These are phyloP conservation scores for Cetoscarus ocellatus DNA, from an alignment of 2,797 vertebrate species.

Conservation along the genomic window DNA sequence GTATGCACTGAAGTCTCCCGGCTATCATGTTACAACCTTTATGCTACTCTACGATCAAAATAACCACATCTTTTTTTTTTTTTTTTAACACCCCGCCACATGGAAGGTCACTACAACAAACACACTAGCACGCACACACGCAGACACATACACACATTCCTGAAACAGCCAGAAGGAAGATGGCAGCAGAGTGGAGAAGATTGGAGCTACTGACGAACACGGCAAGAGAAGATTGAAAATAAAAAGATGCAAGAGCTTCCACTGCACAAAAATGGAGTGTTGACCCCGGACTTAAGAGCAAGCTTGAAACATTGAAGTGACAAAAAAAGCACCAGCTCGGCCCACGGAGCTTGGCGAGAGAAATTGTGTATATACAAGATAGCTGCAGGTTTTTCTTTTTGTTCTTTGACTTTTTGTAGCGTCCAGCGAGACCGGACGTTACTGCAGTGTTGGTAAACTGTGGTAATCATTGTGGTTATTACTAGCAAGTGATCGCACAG, in stretches of 20 bases:
- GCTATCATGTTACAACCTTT: constrained; percentile 51
- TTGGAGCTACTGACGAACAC: constrained; percentile 20
- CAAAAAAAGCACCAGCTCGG: constrained; percentile 52
- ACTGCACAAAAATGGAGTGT: constrained; percentile 81
- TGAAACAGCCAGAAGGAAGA: constrained; percentile 21
- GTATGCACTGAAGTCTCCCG: constrained; percentile 49
- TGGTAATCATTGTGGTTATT: constrained; percentile 70
- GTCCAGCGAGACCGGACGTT: constrained; percentile 29
- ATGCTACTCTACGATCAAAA: constrained; percentile 87
- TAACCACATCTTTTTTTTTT: constrained; percentile 64
- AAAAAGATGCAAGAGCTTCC: constrained; percentile 14
- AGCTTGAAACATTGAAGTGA: constrained; percentile 75
- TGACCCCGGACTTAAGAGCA: constrained; percentile 75
- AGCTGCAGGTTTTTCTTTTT: constrained; percentile 58
- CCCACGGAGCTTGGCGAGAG: constrained; percentile 43
- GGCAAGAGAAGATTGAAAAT: constrained; percentile 8
- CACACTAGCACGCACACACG: constrained; percentile 3
- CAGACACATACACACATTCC: background rate
- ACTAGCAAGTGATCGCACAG: constrained; percentile 69
- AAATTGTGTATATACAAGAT: constrained; percentile 72
- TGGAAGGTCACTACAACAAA: constrained; percentile 36
- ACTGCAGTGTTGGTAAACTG: constrained; percentile 43
- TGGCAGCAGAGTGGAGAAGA: constrained; percentile 26
- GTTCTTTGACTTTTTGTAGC: constrained; percentile 47
- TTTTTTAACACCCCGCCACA: constrained; percentile 18